Evolutionary conservation across 2,797 vertebrate species (phyloP).

Genomic region (Tamandua tetradactyla): DNA sequence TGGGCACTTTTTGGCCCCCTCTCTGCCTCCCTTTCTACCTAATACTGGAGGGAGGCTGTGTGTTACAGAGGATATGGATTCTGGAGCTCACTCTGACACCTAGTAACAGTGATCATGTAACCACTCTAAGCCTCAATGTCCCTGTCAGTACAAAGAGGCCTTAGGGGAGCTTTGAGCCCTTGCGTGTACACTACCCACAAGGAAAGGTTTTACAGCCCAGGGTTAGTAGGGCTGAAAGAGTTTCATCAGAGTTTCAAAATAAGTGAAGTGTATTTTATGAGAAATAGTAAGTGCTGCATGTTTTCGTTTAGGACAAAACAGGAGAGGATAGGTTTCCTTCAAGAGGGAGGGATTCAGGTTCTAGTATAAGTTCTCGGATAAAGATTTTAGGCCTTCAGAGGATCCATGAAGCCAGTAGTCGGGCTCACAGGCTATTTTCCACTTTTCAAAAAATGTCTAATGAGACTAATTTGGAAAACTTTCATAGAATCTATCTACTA

Average conservation of each 20-base stretch:
- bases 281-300: not conserved
- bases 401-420: not conserved
- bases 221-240: not conserved
- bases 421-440: slow-evolving; percentile 16
- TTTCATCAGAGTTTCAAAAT: slow-evolving; percentile 13
- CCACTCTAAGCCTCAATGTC: not conserved
- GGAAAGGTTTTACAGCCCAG: not conserved
- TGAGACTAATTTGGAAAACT: slow-evolving; percentile 18
- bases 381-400: not conserved
- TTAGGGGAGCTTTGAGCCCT: not conserved
- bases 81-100: not conserved
- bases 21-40: not conserved
- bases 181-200: not conserved
- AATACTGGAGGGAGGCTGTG: not conserved
- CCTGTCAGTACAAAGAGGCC: not conserved
- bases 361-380: not conserved
- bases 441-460: slow-evolving; percentile 24
- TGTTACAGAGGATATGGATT: not conserved
- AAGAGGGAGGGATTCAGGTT: not conserved
- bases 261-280: not conserved
- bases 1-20: not conserved
- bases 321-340: not conserved
- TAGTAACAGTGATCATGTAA: not conserved
- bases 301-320: not conserved
- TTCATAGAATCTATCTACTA: slow-evolving; percentile 30